Conservation (phyloP, 2,888 invertebrate species). For the Lasioglossum pauxillum region DNA sequence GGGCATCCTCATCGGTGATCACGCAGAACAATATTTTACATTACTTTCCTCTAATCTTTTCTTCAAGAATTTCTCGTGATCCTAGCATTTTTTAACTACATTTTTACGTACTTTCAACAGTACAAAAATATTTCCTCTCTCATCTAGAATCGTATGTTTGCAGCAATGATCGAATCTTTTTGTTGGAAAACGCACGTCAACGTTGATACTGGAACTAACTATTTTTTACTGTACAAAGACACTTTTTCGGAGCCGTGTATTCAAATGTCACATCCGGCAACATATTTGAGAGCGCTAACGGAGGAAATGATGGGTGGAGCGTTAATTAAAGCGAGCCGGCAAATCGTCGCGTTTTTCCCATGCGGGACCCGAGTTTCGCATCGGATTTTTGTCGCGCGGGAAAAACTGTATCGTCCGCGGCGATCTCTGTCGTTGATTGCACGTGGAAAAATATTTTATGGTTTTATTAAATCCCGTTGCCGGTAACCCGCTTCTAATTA, state of each 20-base stretch:
- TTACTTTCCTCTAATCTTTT: slow-evolving; percentile 7
- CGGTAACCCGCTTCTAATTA: slow-evolving; percentile 33
- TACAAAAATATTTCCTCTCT: not conserved
- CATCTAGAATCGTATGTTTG: not conserved
- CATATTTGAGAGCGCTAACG: not conserved
- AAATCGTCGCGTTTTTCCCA: not conserved
- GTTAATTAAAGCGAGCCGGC: slow-evolving; percentile 43
- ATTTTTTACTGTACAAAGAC: not conserved
- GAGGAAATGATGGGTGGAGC: not conserved
- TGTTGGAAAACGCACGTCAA: not conserved
- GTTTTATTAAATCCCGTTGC: slow-evolving; percentile 28
- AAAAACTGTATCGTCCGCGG: not conserved
- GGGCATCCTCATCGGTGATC: slow-evolving; percentile 9
- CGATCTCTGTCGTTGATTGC: slow-evolving; percentile 22
- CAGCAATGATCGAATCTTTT: too few relatives aligned
- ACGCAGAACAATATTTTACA: slow-evolving; percentile 31
- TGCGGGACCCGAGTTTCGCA: not conserved
- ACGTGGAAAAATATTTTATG: slow-evolving; percentile 34
- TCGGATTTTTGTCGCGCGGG: slow-evolving; percentile 1
- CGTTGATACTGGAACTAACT: not conserved
- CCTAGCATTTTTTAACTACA: not conserved
- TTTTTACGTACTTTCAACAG: too few relatives aligned
- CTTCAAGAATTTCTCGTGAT: too few relatives aligned
- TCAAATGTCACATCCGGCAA: not conserved
- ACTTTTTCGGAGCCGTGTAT: not conserved